A percentile compares a stretch with the other conserved stretches of the same genome.
Conservation (phyloP, 1,140 invertebrate species). For the Trichogramma pretiosum region DNA sequence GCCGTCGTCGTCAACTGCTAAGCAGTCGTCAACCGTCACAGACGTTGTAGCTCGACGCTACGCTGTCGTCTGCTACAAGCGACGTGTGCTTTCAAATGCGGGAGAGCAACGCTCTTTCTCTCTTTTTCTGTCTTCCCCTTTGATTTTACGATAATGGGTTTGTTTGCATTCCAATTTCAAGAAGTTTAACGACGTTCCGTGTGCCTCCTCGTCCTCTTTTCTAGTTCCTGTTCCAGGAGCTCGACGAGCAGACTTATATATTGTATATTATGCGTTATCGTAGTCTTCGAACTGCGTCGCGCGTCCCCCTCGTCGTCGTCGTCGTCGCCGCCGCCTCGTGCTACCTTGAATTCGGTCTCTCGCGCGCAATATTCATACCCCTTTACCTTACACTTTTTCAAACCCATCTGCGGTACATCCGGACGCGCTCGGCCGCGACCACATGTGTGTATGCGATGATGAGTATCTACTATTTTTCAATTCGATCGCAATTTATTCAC, state of each 20-base stretch:
- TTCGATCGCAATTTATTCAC: too few relatives aligned
- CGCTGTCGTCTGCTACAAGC: constrained; percentile 19
- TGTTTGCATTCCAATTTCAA: constrained; percentile 42
- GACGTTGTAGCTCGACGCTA: constrained; percentile 15
- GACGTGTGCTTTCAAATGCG: constrained; percentile 35
- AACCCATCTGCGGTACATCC: too few relatives aligned
- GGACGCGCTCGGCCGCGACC: background rate
- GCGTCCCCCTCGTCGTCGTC: too few relatives aligned
- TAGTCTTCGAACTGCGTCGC: background rate
- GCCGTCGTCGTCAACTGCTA: constrained; percentile 18
- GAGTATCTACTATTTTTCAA: too few relatives aligned
- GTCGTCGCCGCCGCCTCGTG: too few relatives aligned
- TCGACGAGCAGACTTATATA: too few relatives aligned
- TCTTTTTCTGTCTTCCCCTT: constrained; percentile 39
- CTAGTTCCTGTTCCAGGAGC: too few relatives aligned
- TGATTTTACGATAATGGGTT: constrained; percentile 41
- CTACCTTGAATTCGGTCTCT: too few relatives aligned
- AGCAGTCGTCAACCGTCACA: constrained; percentile 15
- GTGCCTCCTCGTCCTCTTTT: constrained; percentile 10
- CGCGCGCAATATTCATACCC: too few relatives aligned
- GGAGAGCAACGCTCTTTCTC: constrained; percentile 36
- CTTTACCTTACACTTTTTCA: too few relatives aligned
- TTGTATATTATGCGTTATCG: too few relatives aligned
- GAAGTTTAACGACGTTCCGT: constrained; percentile 34
- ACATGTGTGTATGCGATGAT: background rate